These are phyloP conservation scores for Megalopta genalis DNA, from an alignment of 1,140 invertebrate species.

Conservation along the genomic window DNA sequence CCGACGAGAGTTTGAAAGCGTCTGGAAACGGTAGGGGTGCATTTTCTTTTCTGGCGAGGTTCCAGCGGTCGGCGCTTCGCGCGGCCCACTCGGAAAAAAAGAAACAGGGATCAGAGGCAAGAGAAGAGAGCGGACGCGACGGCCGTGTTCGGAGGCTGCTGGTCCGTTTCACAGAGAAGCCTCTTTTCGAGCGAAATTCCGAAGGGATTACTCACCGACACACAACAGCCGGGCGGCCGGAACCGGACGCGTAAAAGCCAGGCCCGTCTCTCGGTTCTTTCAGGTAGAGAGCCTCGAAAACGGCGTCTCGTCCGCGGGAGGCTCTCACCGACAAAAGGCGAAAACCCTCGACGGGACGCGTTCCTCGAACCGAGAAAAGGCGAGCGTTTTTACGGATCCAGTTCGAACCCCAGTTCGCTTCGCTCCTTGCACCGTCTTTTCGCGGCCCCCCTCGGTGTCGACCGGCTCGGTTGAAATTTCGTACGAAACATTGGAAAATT, in stretches of 20 bases:
- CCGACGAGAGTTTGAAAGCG: slow-evolving; percentile 2
- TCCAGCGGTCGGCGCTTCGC: neutral
- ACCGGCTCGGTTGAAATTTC: no score
- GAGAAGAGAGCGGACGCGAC: slow-evolving; percentile 5
- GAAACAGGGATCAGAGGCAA: neutral
- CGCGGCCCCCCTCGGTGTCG: no score
- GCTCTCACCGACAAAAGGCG: slow-evolving; percentile 31
- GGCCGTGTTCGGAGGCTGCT: neutral
- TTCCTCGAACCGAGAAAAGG: slow-evolving; percentile 26
- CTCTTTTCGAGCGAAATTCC: slow-evolving; percentile 64
- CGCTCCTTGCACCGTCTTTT: no score
- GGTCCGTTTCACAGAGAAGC: slow-evolving; percentile 41
- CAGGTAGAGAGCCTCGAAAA: slow-evolving; percentile 37
- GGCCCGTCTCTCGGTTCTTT: neutral
- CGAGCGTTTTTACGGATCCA: neutral
- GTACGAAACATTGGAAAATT: no score
- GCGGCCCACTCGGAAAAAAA: neutral
- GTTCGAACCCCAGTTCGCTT: slow-evolving; percentile 7
- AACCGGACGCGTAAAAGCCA: slow-evolving; percentile 33
- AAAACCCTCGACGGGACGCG: slow-evolving; percentile 27
- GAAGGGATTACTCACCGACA: slow-evolving; percentile 56
- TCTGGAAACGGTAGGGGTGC: neutral
- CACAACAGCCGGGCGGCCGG: neutral
- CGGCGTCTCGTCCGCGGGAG: neutral
- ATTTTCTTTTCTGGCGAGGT: slow-evolving; percentile 11